Base-by-base conservation (phyloP, 2,888 invertebrate genomes). In the Bellardia pandia region DNA sequence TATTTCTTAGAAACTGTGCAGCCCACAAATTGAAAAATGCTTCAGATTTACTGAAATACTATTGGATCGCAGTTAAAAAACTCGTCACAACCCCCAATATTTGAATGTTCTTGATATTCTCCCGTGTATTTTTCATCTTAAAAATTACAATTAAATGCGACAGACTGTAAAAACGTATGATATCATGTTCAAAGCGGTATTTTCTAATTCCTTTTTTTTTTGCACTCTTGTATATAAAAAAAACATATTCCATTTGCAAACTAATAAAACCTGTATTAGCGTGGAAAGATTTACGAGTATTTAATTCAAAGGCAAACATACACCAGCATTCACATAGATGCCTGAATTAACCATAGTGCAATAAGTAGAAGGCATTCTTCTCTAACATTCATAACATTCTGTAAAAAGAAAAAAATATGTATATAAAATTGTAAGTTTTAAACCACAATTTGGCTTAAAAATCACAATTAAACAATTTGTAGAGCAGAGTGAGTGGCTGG, bases 101-200 rank as follows among this genome's bases (percentile, higher is more conserved):
- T 40, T 42, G 9, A 13, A 37, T 51, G n/a, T 23, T 72, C 30
- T 30, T 80, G 23, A 37, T 37, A 60, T 60, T 33, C 68, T 66
- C 33, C 16, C 16, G 45, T 53, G 37, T 64, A 66, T 56, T 83
- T 7, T 66, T 60, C 53, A 53, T 56, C 6, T 23, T 56, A 42
- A 60, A 48, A 40, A 14, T 72, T 16, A 71, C 48, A 81, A 85
- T 85, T 77, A 81, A 77, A 72, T 85, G 64, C 66, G 76, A 77
- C 76, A 85, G 75, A 56, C 76, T 80, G 71, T 80, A 37, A 76
- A 75, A 80, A 74, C 40, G 13, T 60, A 58, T 45, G 71, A 72
- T 81, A 81, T 81, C 80, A 85, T 78, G 62, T 85, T 75, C 33
- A 33, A 74, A 66, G 58, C 56, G 62, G 68, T 42, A 42, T 80